phyloP scores from a whole-genome alignment of 2,888 invertebrate species.

The Capitulum mitella region DNA sequence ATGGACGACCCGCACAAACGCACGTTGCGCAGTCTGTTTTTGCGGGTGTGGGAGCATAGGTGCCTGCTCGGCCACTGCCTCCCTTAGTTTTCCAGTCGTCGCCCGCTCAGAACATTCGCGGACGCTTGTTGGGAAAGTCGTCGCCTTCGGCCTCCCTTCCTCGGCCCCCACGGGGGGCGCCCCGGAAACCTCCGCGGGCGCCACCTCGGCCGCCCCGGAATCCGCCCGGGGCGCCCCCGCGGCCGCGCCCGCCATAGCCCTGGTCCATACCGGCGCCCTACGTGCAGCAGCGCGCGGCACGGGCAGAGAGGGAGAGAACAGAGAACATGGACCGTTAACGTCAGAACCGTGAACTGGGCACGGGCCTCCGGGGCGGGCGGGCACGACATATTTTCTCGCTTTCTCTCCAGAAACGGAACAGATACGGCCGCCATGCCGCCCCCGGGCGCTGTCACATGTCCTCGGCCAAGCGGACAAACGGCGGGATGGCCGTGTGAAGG shows the following conservation, averaged over 20 bases:
- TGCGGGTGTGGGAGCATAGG: background rate
- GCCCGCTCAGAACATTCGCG: background rate
- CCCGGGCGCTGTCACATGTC: too few relatives aligned
- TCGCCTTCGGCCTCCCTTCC: background rate
- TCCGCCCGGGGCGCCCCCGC: constrained; percentile 15
- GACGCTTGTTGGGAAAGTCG: constrained; percentile 13
- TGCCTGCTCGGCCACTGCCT: background rate
- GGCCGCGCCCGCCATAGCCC: constrained; percentile 19
- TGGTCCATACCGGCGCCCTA: constrained; percentile 13
- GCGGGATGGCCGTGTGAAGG: too few relatives aligned
- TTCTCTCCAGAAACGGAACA: constrained; percentile 8
- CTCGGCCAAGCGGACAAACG: too few relatives aligned
- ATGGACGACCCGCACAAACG: background rate
- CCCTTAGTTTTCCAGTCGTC: background rate
- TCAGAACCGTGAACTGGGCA: background rate
- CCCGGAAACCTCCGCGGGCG: constrained; percentile 6
- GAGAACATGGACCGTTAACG: background rate
- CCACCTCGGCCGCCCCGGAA: constrained; percentile 9
- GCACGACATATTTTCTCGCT: background rate
- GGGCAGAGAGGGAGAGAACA: background rate
- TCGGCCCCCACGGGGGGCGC: constrained; percentile 8
- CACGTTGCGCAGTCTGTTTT: background rate
- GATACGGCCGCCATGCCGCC: background rate
- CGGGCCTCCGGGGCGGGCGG: background rate
- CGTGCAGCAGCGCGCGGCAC: background rate